Evolutionary conservation across 92 coral and sea anemone genomes (phyloP).

Genomic region (Epizoanthus illoricatus): DNA sequence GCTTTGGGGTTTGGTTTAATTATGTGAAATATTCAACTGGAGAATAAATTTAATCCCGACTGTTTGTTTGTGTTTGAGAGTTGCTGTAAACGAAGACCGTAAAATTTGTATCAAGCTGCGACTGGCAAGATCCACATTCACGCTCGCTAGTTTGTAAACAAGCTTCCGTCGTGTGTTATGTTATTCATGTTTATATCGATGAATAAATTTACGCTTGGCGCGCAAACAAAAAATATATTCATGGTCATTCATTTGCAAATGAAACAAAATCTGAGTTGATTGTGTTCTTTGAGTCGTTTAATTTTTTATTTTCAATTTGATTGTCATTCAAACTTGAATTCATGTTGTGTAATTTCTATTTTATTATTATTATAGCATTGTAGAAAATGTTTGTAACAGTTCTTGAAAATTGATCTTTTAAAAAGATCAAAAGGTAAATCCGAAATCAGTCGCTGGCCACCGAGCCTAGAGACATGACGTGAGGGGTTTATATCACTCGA

Average conservation of each 20-base stretch:
- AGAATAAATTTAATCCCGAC: background rate
- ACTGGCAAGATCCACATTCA: background rate
- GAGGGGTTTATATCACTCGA: too few relatives aligned
- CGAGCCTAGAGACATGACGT: too few relatives aligned
- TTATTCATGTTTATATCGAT: background rate
- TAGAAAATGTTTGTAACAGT: too few relatives aligned
- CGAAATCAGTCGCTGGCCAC: too few relatives aligned
- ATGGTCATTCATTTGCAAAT: background rate
- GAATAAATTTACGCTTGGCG: conserved; percentile 4
- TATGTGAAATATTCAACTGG: conserved; percentile 6
- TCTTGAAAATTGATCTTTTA: too few relatives aligned
- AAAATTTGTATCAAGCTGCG: background rate
- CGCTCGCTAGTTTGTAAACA: background rate
- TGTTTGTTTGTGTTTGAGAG: background rate
- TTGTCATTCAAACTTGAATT: too few relatives aligned
- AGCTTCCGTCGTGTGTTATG: background rate
- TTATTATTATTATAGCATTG: too few relatives aligned
- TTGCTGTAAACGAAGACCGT: background rate
- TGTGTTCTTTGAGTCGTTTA: background rate
- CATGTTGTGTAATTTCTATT: too few relatives aligned
- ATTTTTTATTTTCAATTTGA: background rate
- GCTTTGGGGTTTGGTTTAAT: conserved; percentile 19
- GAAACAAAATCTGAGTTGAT: background rate
- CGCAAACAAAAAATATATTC: background rate
- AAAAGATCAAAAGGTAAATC: too few relatives aligned